Evolutionary conservation across 1,140 invertebrate species (phyloP).

Genomic region (Marisa cornuarietis): DNA sequence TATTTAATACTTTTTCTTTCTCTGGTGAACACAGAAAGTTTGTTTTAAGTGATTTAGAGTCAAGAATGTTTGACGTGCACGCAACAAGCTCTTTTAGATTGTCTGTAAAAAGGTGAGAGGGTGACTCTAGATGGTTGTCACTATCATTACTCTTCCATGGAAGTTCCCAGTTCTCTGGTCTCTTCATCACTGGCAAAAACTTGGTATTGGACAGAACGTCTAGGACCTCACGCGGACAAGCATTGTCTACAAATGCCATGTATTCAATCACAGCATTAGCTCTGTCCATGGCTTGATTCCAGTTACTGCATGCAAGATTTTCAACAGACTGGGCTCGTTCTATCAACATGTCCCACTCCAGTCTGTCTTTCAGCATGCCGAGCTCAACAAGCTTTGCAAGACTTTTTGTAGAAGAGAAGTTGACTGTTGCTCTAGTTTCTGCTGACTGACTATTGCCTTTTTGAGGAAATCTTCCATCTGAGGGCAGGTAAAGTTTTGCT

Average conservation of each 20-base stretch:
- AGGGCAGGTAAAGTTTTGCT: slow-evolving; percentile 14
- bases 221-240: slow-evolving; percentile 5
- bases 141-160: slow-evolving; percentile 21
- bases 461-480: slow-evolving; percentile 23
- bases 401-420: slow-evolving; percentile 6
- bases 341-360: slow-evolving; percentile 27
- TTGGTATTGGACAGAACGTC: slow-evolving; percentile 15
- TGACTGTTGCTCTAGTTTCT: not conserved
- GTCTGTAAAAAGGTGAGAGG: slow-evolving; percentile 6
- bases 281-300: slow-evolving; percentile 18
- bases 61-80: slow-evolving; percentile 15
- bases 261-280: slow-evolving; percentile 28
- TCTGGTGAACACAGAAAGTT: not conserved
- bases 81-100: slow-evolving; percentile 12
- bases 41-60: not conserved
- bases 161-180: slow-evolving; percentile 33
- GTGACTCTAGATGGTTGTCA: not conserved
- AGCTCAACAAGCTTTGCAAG: slow-evolving; percentile 20
- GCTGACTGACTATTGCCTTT: not conserved
- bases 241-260: slow-evolving; percentile 7
- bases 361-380: slow-evolving; percentile 33
- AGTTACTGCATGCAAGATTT: not conserved
- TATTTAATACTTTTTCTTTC: slow-evolving; percentile 1
- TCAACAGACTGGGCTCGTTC: slow-evolving; percentile 22
- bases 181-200: slow-evolving; percentile 34